Evolutionary conservation across 2,888 invertebrate genomes (phyloP).

Genomic region (Rhagophthalmus giganteus): DNA sequence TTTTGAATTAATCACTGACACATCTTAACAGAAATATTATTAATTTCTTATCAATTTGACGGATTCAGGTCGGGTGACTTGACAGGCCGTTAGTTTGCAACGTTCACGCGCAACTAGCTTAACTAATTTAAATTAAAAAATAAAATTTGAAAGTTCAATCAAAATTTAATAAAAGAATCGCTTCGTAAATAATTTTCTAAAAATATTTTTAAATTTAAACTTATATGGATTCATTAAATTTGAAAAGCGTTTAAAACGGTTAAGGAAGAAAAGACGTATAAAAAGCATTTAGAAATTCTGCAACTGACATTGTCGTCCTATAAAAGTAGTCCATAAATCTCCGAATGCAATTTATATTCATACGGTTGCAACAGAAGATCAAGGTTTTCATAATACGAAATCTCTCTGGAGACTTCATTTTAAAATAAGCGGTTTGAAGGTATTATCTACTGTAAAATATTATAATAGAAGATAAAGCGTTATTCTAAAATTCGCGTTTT

Average conservation of each 20-base stretch:
- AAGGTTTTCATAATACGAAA: slow-evolving; percentile 25
- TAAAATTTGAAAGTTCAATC: no score
- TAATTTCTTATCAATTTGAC: no score
- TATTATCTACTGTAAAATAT: slow-evolving; percentile 13
- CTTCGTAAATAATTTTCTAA: no score
- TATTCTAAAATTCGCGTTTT: slow-evolving; percentile 4
- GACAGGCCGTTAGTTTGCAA: no score
- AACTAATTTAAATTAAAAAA: no score
- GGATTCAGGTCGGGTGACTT: no score
- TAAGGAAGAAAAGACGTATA: neutral
- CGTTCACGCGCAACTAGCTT: no score
- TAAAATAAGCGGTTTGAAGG: slow-evolving; percentile 11
- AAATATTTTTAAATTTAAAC: no score
- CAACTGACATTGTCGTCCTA: slow-evolving; percentile 20
- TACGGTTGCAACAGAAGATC: slow-evolving; percentile 29
- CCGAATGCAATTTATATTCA: slow-evolving; percentile 25
- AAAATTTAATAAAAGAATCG: no score
- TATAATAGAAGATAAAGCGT: slow-evolving; percentile 8
- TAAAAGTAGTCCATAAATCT: slow-evolving; percentile 24
- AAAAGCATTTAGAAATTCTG: slow-evolving; percentile 1
- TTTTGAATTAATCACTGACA: no score
- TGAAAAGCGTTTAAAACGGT: neutral
- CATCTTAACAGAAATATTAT: no score
- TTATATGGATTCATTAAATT: neutral
- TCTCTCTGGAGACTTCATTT: slow-evolving; percentile 16